A percentile compares a stretch with the other conserved stretches of the same genome.
Evolutionary conservation across 2,113 vertebrate genomes (phyloP).

Genomic region (Osmerus mordax): DNA sequence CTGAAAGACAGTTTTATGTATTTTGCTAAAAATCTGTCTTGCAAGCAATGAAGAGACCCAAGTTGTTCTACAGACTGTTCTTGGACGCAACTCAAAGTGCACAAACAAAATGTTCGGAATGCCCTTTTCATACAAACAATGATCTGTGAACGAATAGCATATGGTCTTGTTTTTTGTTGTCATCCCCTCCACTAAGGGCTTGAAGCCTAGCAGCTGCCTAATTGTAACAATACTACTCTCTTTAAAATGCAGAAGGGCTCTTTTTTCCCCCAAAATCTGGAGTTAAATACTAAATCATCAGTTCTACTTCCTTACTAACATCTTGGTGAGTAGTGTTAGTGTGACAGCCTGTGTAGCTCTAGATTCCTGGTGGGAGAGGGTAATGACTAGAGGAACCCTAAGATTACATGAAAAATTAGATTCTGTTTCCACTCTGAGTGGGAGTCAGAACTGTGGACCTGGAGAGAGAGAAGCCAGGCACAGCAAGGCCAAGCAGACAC

Average conservation of each 20-base stretch:
- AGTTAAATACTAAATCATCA: conserved; percentile 1
- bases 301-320: neutral
- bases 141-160: conserved; percentile 13
- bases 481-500: conserved; percentile 1
- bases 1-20: too few species aligned
- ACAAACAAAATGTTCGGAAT: conserved; percentile 12
- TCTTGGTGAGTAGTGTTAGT: neutral
- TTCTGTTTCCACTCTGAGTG: conserved; percentile 8
- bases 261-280: neutral
- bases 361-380: neutral
- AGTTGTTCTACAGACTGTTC: conserved; percentile 22
- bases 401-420: conserved; percentile 41
- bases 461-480: conserved; percentile 41
- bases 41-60: conserved; percentile 19
- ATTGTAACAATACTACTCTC: too few species aligned
- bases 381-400: conserved; percentile 15
- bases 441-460: neutral
- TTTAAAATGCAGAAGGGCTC: neutral
- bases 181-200: neutral
- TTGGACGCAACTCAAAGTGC: conserved; percentile 43
- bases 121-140: conserved; percentile 12
- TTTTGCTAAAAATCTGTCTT: neutral
- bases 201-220: conserved; percentile 20
- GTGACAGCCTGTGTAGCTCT: too few species aligned
- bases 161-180: conserved; percentile 15